Base-by-base conservation (phyloP, 2,888 invertebrate genomes). In the Acanthococcus lagerstroemiae region DNA sequence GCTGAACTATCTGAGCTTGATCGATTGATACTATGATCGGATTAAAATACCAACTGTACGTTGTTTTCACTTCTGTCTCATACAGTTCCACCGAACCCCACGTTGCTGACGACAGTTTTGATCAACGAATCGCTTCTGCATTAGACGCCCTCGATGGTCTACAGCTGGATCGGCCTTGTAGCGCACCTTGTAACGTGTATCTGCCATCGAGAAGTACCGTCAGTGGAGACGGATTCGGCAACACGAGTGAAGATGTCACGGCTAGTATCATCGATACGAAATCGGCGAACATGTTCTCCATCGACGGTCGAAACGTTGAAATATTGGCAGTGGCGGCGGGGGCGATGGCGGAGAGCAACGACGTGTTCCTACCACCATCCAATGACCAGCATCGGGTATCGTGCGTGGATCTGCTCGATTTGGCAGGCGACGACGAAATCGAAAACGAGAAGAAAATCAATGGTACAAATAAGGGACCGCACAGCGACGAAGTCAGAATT, bases 401-500 rank as follows among this genome's bases (percentile, higher is more conserved):
- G 55, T 93, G 92, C 72, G 94, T 94, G 75, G 93, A 94, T 78
- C 78, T 94, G 66, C 76, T 93, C 65, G 92, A 93, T 75, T 94
- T 94, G 74, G 88, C 90, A 0, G 86, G 88, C 74, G 37, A 24
- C 22, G 26, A 17, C 1, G 54, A 21, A 17, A 4, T 15, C 21
- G 48, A 12, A 7, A 84, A 86, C 71, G 88, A 87, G 69, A 90
- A 90, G 0, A 87, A 79, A 69, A 75, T 76, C 2, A 82, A 86
- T 50, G 88, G 90, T 44, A 74, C 74, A 57, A 73, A 74, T 50
- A 60, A 88, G 4, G 90, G 91, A 15, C 84, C 87, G 15, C 92
- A 92, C 75, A 90, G 90, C 0, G 94, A 95, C 74, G 93, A 94
- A 81, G 92, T 93, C 46, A 81, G 93, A 71, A 88, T 93, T 46